These are phyloP conservation scores for Apamea crenata DNA, from an alignment of 2,888 invertebrate species.

Conservation along the genomic window DNA sequence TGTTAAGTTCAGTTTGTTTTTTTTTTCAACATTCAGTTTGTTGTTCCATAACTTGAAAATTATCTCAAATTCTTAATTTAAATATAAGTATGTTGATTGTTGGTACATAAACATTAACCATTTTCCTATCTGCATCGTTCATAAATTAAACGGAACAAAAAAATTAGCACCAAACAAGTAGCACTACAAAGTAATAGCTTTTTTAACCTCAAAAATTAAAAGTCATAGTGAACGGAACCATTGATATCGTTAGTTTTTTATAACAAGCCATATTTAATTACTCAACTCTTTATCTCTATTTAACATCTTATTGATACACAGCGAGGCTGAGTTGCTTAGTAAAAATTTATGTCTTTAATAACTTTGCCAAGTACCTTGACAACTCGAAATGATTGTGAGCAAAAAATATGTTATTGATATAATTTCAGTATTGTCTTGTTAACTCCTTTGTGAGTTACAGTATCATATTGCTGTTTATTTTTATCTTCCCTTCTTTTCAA, in stretches of 20 bases:
- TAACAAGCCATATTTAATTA: slow-evolving; percentile 64
- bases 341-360: slow-evolving; percentile 44
- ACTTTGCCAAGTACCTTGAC: slow-evolving; percentile 43
- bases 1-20: too few relatives aligned
- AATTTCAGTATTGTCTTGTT: slow-evolving; percentile 4
- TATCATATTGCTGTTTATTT: slow-evolving; percentile 31
- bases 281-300: slow-evolving; percentile 55
- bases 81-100: neutral
- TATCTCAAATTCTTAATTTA: neutral
- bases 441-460: slow-evolving; percentile 14
- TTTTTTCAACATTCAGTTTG: too few relatives aligned
- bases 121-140: slow-evolving; percentile 33
- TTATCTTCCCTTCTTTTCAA: slow-evolving; percentile 41
- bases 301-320: slow-evolving; percentile 57
- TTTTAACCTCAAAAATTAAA: slow-evolving; percentile 62
- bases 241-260: slow-evolving; percentile 57
- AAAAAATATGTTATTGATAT: slow-evolving; percentile 40
- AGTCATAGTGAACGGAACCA: slow-evolving; percentile 63
- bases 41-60: too few relatives aligned
- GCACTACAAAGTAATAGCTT: slow-evolving; percentile 46
- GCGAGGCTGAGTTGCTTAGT: slow-evolving; percentile 54
- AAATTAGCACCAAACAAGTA: slow-evolving; percentile 32
- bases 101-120: slow-evolving; percentile 16
- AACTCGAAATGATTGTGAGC: slow-evolving; percentile 25
- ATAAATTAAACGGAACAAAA: slow-evolving; percentile 42